phyloP scores from a whole-genome alignment of 2,888 invertebrate genomes.

The Congeria kusceri region DNA sequence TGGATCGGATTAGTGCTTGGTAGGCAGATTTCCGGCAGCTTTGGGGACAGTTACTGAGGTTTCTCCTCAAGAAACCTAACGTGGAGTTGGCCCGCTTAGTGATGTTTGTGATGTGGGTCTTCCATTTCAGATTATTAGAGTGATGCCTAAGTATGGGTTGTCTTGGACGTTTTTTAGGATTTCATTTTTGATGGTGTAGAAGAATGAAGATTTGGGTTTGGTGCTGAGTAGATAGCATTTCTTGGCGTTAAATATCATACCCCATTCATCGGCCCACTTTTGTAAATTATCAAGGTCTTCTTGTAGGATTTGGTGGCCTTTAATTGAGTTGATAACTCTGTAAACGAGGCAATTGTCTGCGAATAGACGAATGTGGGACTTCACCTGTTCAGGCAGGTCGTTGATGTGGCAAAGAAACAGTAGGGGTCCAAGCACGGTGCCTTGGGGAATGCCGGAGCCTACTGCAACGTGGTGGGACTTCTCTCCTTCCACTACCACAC shows the following conservation, averaged over 20 bases:
- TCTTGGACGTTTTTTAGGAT: too few species aligned
- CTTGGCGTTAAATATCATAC: too few species aligned
- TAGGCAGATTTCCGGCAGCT: not conserved
- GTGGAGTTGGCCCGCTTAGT: not conserved
- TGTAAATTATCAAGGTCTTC: too few species aligned
- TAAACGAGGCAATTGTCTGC: too few species aligned
- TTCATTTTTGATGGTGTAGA: too few species aligned
- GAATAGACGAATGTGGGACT: conserved; percentile 13
- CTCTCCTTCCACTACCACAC: conserved; percentile 13
- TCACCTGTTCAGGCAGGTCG: not conserved
- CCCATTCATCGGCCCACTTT: too few species aligned
- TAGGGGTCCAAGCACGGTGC: conserved; percentile 12
- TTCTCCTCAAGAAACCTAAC: not conserved
- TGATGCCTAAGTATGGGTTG: not conserved
- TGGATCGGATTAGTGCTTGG: not conserved
- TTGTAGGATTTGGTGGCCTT: too few species aligned
- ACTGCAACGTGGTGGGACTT: conserved; percentile 13
- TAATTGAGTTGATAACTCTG: too few species aligned
- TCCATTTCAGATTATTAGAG: not conserved
- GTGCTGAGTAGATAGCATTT: too few species aligned
- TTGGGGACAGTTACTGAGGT: conserved; percentile 3
- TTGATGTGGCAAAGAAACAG: conserved; percentile 20
- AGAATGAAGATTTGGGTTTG: too few species aligned
- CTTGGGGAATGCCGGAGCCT: conserved; percentile 26
- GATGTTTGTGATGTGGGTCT: not conserved